Percentiles rank a stretch among this genome's conserved stretches.
Evolutionary conservation across 1,140 invertebrate species (phyloP).

Genomic region (Danaus plexippus): DNA sequence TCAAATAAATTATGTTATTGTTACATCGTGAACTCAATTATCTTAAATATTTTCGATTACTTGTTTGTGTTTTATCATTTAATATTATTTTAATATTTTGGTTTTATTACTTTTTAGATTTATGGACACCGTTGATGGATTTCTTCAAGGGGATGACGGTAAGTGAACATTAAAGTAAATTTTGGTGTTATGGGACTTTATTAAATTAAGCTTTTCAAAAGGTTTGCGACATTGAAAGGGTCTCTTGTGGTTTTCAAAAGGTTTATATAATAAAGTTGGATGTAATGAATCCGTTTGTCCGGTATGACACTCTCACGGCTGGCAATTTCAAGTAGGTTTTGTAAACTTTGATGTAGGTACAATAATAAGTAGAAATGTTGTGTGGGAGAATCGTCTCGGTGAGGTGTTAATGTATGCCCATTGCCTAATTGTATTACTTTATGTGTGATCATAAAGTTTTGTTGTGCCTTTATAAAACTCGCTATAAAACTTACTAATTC

Average conservation of each 20-base stretch:
- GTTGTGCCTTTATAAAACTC: slow-evolving; percentile 41
- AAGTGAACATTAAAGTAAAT: slow-evolving; percentile 24
- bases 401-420: slow-evolving; percentile 64
- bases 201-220: too few species aligned
- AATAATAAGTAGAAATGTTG: slow-evolving; percentile 36
- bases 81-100: slow-evolving; percentile 3
- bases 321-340: slow-evolving; percentile 26
- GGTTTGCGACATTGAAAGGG: too few species aligned
- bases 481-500: slow-evolving; percentile 36
- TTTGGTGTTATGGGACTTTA: too few species aligned
- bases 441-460: slow-evolving; percentile 57
- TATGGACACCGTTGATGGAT: slow-evolving; percentile 46
- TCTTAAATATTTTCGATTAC: background rate
- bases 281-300: background rate
- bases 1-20: slow-evolving; percentile 10
- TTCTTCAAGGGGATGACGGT: slow-evolving; percentile 45
- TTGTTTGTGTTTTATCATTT: background rate
- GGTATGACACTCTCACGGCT: slow-evolving; percentile 9
- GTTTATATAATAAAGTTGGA: too few species aligned
- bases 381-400: slow-evolving; percentile 48
- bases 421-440: slow-evolving; percentile 69
- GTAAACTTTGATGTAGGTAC: slow-evolving; percentile 46
- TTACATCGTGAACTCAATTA: too few species aligned
- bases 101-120: slow-evolving; percentile 48
- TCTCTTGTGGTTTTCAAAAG: too few species aligned